Percentiles rank a stretch among this genome's conserved stretches.
Conservation (phyloP, 23 tunicate species). For the Phallusia fumigata region DNA sequence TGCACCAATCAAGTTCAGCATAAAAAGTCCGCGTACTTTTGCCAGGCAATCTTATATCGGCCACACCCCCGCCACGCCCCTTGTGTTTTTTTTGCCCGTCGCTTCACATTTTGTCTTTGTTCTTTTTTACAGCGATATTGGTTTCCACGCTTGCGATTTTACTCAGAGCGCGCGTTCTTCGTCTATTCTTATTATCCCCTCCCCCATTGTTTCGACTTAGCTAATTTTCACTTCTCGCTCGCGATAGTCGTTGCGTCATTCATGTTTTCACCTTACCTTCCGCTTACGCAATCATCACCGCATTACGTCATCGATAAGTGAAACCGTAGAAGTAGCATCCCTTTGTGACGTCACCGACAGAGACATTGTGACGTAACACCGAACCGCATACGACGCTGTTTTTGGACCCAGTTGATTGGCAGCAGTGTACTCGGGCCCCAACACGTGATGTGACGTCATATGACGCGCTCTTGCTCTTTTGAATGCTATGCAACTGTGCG, state of each 20-base stretch:
- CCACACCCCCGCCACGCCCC: constrained; percentile 1
- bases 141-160: too few species aligned
- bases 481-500: too few species aligned
- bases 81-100: background rate
- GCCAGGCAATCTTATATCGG: background rate
- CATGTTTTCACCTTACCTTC: background rate
- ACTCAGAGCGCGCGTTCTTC: too few species aligned
- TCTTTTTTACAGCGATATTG: background rate
- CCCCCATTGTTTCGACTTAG: too few species aligned
- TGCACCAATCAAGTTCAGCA: background rate
- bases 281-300: constrained; percentile 13
- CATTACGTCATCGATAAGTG: background rate
- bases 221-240: too few species aligned
- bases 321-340: constrained; percentile 1
- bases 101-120: background rate
- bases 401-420: too few species aligned
- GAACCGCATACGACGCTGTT: too few species aligned
- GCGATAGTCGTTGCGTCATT: background rate
- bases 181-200: too few species aligned
- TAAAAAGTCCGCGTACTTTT: background rate
- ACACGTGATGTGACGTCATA: too few species aligned
- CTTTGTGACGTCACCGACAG: background rate
- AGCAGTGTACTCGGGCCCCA: too few species aligned
- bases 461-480: too few species aligned
- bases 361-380: too few species aligned